Evolutionary conservation across 2,797 vertebrate species (phyloP).

Genomic region (Tympanoctomys barrerae): DNA sequence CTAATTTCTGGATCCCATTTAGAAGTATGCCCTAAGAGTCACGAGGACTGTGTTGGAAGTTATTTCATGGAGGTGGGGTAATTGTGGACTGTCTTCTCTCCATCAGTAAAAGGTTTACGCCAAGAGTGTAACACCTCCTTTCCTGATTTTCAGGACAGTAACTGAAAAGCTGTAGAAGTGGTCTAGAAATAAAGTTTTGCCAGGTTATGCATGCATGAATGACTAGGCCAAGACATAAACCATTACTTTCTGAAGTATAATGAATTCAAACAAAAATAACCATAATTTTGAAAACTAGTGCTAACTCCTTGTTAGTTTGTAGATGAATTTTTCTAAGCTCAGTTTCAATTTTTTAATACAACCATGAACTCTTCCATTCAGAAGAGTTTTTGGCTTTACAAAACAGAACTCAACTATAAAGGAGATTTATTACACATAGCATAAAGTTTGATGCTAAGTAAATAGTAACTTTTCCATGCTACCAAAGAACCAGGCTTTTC

Average conservation of each 20-base stretch:
- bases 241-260: neutral
- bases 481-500: neutral
- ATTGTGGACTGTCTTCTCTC: neutral
- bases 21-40: neutral
- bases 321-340: neutral
- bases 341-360: slow-evolving; percentile 21
- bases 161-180: neutral
- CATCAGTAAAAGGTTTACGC: neutral
- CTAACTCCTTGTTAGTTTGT: neutral
- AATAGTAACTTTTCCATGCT: neutral
- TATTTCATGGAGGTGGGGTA: neutral
- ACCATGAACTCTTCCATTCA: neutral
- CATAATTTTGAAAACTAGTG: neutral
- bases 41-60: neutral
- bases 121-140: neutral
- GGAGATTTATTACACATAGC: neutral
- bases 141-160: neutral
- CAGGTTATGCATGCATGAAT: neutral
- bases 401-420: neutral
- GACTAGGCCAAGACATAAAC: neutral
- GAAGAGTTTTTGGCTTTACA: neutral
- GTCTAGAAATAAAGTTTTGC: neutral
- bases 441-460: neutral
- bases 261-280: slow-evolving; percentile 25
- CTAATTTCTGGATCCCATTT: neutral